phyloP scores from a whole-genome alignment of 2,888 invertebrate species.

The Carabus problematicus region DNA sequence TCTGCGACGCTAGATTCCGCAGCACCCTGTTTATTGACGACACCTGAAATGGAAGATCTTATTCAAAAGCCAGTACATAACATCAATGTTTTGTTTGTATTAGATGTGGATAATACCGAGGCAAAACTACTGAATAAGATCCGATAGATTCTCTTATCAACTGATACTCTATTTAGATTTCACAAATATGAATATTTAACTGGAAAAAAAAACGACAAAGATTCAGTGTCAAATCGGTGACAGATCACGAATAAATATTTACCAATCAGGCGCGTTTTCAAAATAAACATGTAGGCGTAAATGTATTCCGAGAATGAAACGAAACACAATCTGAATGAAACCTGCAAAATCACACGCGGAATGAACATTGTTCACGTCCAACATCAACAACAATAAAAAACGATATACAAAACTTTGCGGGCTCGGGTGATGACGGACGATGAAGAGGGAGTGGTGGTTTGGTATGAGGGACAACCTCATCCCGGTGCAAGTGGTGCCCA shows the following conservation, averaged over 20 bases:
- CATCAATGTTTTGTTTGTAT: no score
- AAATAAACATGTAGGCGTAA: background rate
- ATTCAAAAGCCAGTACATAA: no score
- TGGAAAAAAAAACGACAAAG: no score
- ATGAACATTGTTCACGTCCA: slow-evolving; percentile 25
- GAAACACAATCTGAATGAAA: slow-evolving; percentile 28
- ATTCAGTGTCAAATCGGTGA: no score
- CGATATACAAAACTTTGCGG: background rate
- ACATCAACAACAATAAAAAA: slow-evolving; percentile 10
- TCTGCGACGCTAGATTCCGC: slow-evolving; percentile 94
- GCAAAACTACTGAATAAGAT: no score
- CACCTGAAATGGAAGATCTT: slow-evolving; percentile 71
- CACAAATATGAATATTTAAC: no score
- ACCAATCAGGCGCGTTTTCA: no score
- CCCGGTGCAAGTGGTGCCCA: slow-evolving; percentile 25
- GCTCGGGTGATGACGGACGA: background rate
- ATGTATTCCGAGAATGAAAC: slow-evolving; percentile 19
- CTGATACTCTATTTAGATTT: no score
- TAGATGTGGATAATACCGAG: no score
- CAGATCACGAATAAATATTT: no score
- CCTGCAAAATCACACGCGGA: slow-evolving; percentile 29
- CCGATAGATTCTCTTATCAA: no score
- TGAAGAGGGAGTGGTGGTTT: no score
- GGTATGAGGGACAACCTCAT: background rate
- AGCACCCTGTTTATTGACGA: slow-evolving; percentile 98